A percentile compares a stretch with the other conserved stretches of the same genome.
Evolutionary conservation across 2,797 vertebrate genomes (phyloP).

Genomic region (Smutsia gigantea): DNA sequence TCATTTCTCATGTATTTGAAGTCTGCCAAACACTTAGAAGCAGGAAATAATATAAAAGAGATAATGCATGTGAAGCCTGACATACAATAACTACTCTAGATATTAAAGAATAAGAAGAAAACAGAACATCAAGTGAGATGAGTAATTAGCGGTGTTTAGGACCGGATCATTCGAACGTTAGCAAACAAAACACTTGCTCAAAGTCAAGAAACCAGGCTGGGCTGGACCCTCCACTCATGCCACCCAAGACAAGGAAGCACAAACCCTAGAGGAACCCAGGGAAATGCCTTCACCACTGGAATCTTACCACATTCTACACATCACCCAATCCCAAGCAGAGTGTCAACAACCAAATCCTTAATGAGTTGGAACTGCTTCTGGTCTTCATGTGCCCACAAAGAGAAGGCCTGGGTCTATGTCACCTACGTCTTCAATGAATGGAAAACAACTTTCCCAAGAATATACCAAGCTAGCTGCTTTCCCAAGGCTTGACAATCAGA

Average conservation of each 20-base stretch:
- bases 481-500: not conserved
- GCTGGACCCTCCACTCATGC: not conserved
- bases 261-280: not conserved
- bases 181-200: slow-evolving; percentile 56
- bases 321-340: slow-evolving; percentile 69
- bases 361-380: slow-evolving; percentile 60
- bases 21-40: not conserved
- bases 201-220: slow-evolving; percentile 54
- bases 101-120: slow-evolving; percentile 11
- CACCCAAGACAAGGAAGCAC: not conserved
- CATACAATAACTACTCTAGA: not conserved
- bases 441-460: slow-evolving; percentile 39
- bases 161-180: not conserved
- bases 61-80: not conserved
- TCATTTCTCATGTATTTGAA: not conserved
- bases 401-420: not conserved
- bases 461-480: not conserved
- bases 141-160: not conserved
- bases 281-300: not conserved
- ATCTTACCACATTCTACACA: not conserved
- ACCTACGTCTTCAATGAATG: not conserved
- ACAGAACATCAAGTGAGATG: not conserved
- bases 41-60: not conserved
- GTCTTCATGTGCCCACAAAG: not conserved
- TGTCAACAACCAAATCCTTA: slow-evolving; percentile 77